These are phyloP conservation scores for Spea bombifrons DNA, from an alignment of 2,113 vertebrate species.

Conservation along the genomic window DNA sequence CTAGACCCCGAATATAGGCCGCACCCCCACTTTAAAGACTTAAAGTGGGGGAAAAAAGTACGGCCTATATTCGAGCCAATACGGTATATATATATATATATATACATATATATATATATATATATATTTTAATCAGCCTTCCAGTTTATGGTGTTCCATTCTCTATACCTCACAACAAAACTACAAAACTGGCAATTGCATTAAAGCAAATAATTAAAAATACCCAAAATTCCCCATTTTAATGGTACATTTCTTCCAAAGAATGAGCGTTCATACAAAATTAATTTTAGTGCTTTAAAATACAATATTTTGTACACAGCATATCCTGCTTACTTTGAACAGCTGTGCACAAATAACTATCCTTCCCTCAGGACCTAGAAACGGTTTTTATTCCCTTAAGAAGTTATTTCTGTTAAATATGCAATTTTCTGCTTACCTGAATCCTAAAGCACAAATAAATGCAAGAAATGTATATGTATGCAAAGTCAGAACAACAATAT, in stretches of 20 bases:
- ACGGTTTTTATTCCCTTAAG: slow-evolving; percentile 8
- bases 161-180: no score
- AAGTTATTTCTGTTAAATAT: slow-evolving; percentile 29
- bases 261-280: background rate
- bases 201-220: background rate
- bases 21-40: no score
- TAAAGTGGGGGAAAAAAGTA: no score
- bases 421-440: slow-evolving; percentile 43
- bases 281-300: slow-evolving; percentile 15
- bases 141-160: no score
- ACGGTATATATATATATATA: no score
- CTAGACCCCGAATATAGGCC: no score
- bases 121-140: no score
- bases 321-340: slow-evolving; percentile 7
- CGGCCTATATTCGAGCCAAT: no score
- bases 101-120: no score
- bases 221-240: background rate
- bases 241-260: slow-evolving; percentile 1
- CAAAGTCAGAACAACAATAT: slow-evolving; percentile 12
- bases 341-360: slow-evolving; percentile 15
- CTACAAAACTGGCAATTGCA: background rate
- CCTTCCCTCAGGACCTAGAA: slow-evolving; percentile 24
- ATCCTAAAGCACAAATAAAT: slow-evolving; percentile 21
- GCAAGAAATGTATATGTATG: background rate
- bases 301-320: slow-evolving; percentile 8